Conservation (phyloP, 2,888 invertebrate species). For the Cyclophora albipunctata region DNA sequence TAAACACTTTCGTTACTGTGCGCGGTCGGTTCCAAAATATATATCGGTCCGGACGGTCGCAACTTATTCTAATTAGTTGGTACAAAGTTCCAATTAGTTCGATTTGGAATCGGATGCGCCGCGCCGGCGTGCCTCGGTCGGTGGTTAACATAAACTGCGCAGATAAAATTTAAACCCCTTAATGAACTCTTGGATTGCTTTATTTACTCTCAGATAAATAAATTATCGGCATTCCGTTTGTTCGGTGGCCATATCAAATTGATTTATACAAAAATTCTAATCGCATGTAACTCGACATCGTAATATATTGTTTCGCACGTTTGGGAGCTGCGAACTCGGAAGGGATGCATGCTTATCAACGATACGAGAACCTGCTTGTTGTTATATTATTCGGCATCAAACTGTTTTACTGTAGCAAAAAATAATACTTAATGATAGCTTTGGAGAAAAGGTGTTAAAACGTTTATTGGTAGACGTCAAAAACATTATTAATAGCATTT, state of each 20-base stretch:
- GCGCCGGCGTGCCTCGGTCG: constrained; percentile 28
- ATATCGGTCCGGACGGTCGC: constrained; percentile 31
- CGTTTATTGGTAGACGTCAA: constrained; percentile 71
- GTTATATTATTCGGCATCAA: constrained; percentile 24
- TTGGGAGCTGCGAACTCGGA: not conserved
- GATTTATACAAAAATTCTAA: constrained; percentile 28
- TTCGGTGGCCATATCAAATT: constrained; percentile 24
- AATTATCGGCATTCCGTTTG: constrained; percentile 41
- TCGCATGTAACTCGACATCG: constrained; percentile 24
- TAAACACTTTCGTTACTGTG: constrained; percentile 32
- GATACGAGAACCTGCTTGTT: constrained; percentile 1
- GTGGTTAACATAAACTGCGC: constrained; percentile 60
- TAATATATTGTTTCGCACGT: constrained; percentile 1
- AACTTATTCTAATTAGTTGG: constrained; percentile 63
- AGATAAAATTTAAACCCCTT: constrained; percentile 64
- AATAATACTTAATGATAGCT: constrained; percentile 68
- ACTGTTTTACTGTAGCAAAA: constrained; percentile 42
- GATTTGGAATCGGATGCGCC: constrained; percentile 47
- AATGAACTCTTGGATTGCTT: constrained; percentile 58
- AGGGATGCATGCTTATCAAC: not conserved
- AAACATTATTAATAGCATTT: constrained; percentile 70
- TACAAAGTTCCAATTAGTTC: constrained; percentile 61
- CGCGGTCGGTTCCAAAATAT: constrained; percentile 33
- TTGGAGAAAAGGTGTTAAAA: constrained; percentile 72
- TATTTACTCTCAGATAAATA: constrained; percentile 51